A percentile compares a stretch with the other conserved stretches of the same genome.
Conservation (phyloP, 2,113 vertebrate species). For the Alligator sinensis region DNA sequence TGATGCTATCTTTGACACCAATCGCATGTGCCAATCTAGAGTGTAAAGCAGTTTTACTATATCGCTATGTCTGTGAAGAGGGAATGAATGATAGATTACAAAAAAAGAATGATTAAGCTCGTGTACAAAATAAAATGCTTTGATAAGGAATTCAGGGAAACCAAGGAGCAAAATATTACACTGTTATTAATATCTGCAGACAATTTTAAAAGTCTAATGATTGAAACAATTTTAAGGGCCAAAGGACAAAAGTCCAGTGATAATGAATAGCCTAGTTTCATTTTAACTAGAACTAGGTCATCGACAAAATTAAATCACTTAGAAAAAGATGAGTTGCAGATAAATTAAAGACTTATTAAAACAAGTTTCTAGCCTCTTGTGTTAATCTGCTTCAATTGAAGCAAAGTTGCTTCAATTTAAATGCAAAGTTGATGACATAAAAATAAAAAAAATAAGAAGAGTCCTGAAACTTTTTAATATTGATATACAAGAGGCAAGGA, state of each 20-base stretch:
- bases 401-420: too few relatives aligned
- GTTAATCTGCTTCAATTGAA: not conserved
- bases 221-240: not conserved
- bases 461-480: not conserved
- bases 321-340: slow-evolving; percentile 7
- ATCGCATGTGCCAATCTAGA: not conserved
- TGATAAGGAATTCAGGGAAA: not conserved
- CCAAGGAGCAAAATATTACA: not conserved
- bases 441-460: not conserved
- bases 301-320: slow-evolving; percentile 5
- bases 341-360: slow-evolving; percentile 31
- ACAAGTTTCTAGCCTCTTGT: not conserved
- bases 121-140: not conserved
- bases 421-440: not conserved
- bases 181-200: not conserved
- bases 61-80: not conserved
- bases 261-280: not conserved
- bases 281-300: slow-evolving; percentile 34
- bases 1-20: not conserved
- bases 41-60: not conserved
- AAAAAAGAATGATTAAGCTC: not conserved
- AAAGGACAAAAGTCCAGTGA: slow-evolving; percentile 20
- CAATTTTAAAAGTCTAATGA: not conserved
- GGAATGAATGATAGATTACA: not conserved
- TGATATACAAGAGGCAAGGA: not conserved